Evolutionary conservation across 2,888 invertebrate species (phyloP).

Genomic region (Caenorhabditis afra): DNA sequence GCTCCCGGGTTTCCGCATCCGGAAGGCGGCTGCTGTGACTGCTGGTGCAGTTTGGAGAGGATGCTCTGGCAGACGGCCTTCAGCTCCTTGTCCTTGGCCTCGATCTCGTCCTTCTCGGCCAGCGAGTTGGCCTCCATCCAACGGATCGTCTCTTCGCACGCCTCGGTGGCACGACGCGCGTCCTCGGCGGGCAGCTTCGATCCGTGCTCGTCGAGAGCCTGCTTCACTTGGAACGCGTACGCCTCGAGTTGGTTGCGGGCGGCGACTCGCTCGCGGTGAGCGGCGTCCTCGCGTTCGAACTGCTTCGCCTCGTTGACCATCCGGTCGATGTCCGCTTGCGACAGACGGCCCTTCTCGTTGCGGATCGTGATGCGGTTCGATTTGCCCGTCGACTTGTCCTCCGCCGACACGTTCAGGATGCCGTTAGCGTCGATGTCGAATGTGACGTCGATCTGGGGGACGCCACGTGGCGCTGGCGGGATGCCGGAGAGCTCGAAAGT

Average conservation of each 20-base stretch:
- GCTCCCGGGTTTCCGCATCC: conserved; percentile 63
- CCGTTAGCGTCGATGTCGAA: conserved; percentile 81
- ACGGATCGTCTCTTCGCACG: conserved; percentile 91
- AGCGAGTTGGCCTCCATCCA: conserved; percentile 85
- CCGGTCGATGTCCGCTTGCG: conserved; percentile 91
- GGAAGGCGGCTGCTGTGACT: neutral
- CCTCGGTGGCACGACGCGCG: conserved; percentile 88
- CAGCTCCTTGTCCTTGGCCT: conserved; percentile 72
- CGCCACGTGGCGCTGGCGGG: conserved; percentile 80
- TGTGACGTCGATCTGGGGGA: conserved; percentile 83
- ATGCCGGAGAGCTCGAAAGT: conserved; percentile 81
- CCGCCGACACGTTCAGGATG: conserved; percentile 77
- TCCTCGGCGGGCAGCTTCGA: conserved; percentile 91
- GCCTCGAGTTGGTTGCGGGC: conserved; percentile 91
- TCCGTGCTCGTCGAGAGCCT: conserved; percentile 83
- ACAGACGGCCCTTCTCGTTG: conserved; percentile 87
- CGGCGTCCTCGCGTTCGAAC: conserved; percentile 86
- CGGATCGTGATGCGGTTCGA: conserved; percentile 75
- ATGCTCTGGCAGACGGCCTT: conserved; percentile 67
- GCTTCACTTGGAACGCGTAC: conserved; percentile 84
- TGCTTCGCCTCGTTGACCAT: conserved; percentile 92
- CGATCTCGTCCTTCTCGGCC: conserved; percentile 86
- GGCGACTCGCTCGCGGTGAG: conserved; percentile 84
- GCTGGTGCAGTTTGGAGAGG: conserved; percentile 71
- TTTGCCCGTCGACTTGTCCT: conserved; percentile 79